Evolutionary conservation across 2,888 invertebrate species (phyloP).

Genomic region (Drosophila mayaguana): DNA sequence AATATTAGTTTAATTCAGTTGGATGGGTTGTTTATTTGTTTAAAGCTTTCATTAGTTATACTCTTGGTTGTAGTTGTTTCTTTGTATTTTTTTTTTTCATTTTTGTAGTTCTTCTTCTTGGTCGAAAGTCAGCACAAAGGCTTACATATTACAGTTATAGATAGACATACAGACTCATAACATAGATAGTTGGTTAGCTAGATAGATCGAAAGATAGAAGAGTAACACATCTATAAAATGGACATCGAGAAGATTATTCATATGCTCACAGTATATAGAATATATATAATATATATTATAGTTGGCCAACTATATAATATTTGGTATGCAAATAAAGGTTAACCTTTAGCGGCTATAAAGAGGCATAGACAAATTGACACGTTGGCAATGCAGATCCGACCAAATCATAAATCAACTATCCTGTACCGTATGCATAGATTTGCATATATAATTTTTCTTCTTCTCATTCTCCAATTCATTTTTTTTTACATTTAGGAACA

Average conservation of each 20-base stretch:
- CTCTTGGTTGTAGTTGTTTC: constrained; percentile 27
- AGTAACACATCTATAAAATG: constrained; percentile 14
- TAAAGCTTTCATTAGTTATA: constrained; percentile 75
- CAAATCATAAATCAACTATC: constrained; percentile 8
- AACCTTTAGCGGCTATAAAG: constrained; percentile 6
- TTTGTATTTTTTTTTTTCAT: constrained; percentile 1
- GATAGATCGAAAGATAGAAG: constrained; percentile 14
- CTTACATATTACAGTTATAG: constrained; percentile 18
- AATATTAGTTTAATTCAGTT: constrained; percentile 41
- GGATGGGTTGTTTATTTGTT: constrained; percentile 69
- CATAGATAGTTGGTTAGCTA: constrained; percentile 9
- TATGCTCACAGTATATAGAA: not conserved
- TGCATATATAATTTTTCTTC: too few species aligned
- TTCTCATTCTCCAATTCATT: not conserved
- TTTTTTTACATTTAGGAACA: not conserved
- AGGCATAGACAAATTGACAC: constrained; percentile 36
- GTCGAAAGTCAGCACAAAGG: constrained; percentile 45
- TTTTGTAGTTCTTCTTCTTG: constrained; percentile 34
- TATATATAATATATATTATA: not conserved
- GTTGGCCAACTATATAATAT: constrained; percentile 11
- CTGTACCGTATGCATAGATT: too few species aligned
- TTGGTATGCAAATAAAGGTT: constrained; percentile 25
- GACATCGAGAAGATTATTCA: constrained; percentile 9
- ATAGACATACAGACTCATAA: constrained; percentile 12
- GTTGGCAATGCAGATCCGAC: constrained; percentile 7